Evolutionary conservation across 2,113 vertebrate genomes (phyloP).

Genomic region (Ictidomys tridecemlineatus): DNA sequence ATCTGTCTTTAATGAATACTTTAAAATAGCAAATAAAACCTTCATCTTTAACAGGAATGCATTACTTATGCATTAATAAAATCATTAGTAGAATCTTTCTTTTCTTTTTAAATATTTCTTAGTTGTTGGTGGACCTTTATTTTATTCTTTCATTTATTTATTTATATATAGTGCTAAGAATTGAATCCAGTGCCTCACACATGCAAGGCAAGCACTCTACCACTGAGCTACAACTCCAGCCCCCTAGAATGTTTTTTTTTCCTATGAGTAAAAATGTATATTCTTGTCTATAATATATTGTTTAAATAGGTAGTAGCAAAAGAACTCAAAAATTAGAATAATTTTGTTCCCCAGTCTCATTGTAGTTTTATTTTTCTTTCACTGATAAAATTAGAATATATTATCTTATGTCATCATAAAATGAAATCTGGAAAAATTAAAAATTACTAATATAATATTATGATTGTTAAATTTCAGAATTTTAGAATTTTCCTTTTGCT

Average conservation of each 20-base stretch:
- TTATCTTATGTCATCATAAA: background rate
- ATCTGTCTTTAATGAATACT: background rate
- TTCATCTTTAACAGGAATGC: background rate
- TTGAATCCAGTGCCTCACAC: too few relatives aligned
- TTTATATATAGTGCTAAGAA: too few relatives aligned
- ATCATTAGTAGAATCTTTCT: background rate
- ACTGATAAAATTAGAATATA: conserved; percentile 17
- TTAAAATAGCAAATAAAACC: background rate
- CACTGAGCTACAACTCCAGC: too few relatives aligned
- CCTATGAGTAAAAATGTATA: background rate
- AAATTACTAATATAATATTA: background rate
- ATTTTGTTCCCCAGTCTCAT: background rate
- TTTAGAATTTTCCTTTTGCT: background rate
- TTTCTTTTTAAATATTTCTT: too few relatives aligned
- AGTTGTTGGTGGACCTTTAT: too few relatives aligned
- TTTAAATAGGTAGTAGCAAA: background rate
- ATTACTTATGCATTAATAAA: background rate
- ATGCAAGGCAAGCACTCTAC: too few relatives aligned
- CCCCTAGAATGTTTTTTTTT: background rate
- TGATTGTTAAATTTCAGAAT: background rate
- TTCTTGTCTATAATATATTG: background rate
- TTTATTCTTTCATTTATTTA: too few relatives aligned
- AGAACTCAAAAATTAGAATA: background rate
- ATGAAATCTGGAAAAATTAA: background rate
- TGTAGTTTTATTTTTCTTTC: background rate